Evolutionary conservation across 2,797 vertebrate species (phyloP).

Genomic region (Meriones psammophilus): DNA sequence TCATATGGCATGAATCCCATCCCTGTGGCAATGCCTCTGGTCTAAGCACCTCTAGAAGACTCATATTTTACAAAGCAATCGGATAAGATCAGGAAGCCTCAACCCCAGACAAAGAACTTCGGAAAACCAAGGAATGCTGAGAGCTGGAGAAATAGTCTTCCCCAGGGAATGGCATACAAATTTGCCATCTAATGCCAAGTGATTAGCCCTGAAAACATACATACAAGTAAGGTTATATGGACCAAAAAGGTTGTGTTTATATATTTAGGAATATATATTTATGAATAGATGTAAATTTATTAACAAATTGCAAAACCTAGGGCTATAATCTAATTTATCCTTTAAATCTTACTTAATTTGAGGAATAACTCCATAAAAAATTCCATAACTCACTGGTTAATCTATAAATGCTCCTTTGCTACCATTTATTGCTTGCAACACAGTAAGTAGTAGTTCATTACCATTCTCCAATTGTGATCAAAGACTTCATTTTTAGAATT

Average conservation of each 20-base stretch:
- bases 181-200: not conserved
- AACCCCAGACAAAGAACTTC: not conserved
- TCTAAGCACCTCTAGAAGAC: not conserved
- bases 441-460: not conserved
- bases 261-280: not conserved
- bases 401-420: constrained; percentile 50
- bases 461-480: not conserved
- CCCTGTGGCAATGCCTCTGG: not conserved
- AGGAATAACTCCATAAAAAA: not conserved
- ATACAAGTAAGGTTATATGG: not conserved
- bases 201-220: not conserved
- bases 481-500: not conserved
- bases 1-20: not conserved
- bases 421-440: constrained; percentile 19
- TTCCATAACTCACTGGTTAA: not conserved
- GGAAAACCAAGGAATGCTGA: not conserved
- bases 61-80: not conserved
- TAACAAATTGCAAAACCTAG: not conserved
- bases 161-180: not conserved
- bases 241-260: not conserved
- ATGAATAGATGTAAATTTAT: not conserved
- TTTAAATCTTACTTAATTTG: not conserved
- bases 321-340: not conserved
- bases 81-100: not conserved
- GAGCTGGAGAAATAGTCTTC: not conserved